phyloP scores from a whole-genome alignment of 2,888 invertebrate species.

The Parapristionchus giblindavisi region DNA sequence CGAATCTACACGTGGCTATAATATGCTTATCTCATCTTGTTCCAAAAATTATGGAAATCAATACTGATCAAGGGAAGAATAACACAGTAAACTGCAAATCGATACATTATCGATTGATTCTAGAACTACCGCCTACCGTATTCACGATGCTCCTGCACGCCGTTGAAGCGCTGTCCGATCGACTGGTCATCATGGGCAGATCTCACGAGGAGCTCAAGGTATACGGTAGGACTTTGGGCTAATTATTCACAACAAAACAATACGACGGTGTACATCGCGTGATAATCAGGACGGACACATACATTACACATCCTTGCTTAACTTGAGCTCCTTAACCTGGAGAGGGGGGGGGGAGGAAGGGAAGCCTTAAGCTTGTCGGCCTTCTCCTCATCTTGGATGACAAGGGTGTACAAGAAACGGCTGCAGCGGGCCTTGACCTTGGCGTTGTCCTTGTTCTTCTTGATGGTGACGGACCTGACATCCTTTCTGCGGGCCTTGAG shows the following conservation, averaged over 20 bases:
- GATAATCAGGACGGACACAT: no score
- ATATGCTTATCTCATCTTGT: not conserved
- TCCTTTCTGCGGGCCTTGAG: slow-evolving; percentile 96
- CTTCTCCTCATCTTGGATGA: slow-evolving; percentile 96
- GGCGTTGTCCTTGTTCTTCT: slow-evolving; percentile 90
- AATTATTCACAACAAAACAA: not conserved
- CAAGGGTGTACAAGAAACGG: slow-evolving; percentile 93
- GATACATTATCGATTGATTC: not conserved
- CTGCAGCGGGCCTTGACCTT: slow-evolving; percentile 99
- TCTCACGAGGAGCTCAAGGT: slow-evolving; percentile 35
- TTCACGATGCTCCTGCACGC: slow-evolving; percentile 41
- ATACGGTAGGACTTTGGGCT: not conserved
- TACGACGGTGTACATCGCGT: no score
- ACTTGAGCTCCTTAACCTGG: slow-evolving; percentile 68
- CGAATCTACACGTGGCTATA: no score
- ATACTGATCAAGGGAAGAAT: not conserved
- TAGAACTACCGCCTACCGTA: not conserved
- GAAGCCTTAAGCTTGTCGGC: slow-evolving; percentile 98
- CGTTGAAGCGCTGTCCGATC: slow-evolving; percentile 41
- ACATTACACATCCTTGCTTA: no score
- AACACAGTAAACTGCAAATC: no score
- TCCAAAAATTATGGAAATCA: not conserved
- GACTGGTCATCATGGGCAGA: slow-evolving; percentile 28
- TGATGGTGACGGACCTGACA: slow-evolving; percentile 94
- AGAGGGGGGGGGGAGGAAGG: slow-evolving; percentile 84